A percentile compares a stretch with the other conserved stretches of the same genome.
These are phyloP conservation scores for Micromesistius poutassou DNA, from an alignment of 2,797 vertebrate genomes.

Conservation along the genomic window DNA sequence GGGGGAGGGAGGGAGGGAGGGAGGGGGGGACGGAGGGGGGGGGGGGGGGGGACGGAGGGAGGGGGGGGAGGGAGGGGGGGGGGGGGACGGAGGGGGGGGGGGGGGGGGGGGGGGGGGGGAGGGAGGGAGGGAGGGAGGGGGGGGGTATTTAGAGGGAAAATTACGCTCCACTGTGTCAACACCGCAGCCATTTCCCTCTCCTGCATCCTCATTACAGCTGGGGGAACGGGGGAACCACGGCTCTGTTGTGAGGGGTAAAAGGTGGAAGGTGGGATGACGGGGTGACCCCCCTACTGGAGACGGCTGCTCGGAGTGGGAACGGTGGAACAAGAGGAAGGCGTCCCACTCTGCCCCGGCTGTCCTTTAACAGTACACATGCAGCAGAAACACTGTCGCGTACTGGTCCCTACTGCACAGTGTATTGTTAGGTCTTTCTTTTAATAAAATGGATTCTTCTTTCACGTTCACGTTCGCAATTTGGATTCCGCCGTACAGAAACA, in stretches of 20 bases:
- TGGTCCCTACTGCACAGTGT: background rate
- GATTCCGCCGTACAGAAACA: background rate
- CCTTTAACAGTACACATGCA: background rate
- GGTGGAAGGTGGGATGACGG: background rate
- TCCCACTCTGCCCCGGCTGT: background rate
- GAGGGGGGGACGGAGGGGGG: no score
- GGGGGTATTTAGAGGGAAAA: slow-evolving; percentile 33
- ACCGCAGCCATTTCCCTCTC: slow-evolving; percentile 46
- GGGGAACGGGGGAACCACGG: slow-evolving; percentile 35
- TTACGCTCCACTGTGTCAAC: slow-evolving; percentile 59
- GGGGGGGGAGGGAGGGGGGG: no score
- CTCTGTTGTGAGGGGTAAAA: slow-evolving; percentile 31
- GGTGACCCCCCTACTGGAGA: slow-evolving; percentile 6
- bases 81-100: no score
- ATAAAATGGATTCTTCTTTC: background rate
- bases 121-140: background rate
- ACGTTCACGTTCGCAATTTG: background rate
- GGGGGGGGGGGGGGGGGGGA: no score
- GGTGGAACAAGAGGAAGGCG: background rate
- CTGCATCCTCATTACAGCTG: slow-evolving; percentile 36
- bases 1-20: no score
- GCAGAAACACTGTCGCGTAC: background rate
- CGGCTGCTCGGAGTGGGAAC: background rate
- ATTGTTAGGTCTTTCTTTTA: background rate
- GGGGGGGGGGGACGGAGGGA: no score